phyloP scores from a whole-genome alignment of 2,113 vertebrate genomes.

The Trinectes maculatus region DNA sequence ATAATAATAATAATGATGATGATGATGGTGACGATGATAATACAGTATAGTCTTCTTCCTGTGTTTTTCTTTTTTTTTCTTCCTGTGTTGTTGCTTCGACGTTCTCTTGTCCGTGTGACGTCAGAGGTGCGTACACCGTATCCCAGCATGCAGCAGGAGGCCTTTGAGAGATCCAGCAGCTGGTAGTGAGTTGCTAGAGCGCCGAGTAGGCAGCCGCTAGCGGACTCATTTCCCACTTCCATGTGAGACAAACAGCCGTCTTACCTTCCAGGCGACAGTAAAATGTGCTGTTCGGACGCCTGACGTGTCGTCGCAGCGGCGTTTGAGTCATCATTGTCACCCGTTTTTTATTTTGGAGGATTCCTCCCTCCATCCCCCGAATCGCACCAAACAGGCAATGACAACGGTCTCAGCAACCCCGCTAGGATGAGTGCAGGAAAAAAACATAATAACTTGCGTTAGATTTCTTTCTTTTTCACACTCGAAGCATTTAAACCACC shows the following conservation, averaged over 20 bases:
- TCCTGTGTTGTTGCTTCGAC: too few relatives aligned
- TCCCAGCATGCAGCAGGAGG: slow-evolving; percentile 80
- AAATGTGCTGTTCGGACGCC: slow-evolving; percentile 83
- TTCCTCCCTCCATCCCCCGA: slow-evolving; percentile 87
- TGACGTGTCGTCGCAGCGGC: slow-evolving; percentile 69
- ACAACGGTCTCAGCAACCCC: slow-evolving; percentile 95
- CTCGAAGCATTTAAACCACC: too few relatives aligned
- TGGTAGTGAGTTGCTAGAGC: slow-evolving; percentile 70
- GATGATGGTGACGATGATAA: too few relatives aligned
- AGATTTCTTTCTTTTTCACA: slow-evolving; percentile 2
- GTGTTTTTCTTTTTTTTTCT: too few relatives aligned
- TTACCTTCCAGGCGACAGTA: slow-evolving; percentile 55
- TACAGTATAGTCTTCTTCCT: too few relatives aligned
- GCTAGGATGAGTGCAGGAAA: slow-evolving; percentile 66
- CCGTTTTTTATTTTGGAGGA: slow-evolving; percentile 83
- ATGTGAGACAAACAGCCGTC: slow-evolving; percentile 70
- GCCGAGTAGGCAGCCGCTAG: slow-evolving; percentile 60
- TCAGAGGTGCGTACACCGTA: slow-evolving; percentile 54
- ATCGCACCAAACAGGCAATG: slow-evolving; percentile 90
- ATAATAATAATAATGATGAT: too few relatives aligned
- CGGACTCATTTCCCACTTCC: slow-evolving; percentile 57
- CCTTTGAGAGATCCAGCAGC: slow-evolving; percentile 71
- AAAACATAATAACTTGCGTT: neutral
- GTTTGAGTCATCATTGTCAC: slow-evolving; percentile 77
- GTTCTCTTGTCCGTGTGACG: slow-evolving; percentile 68